phyloP scores from a whole-genome alignment of 2,797 vertebrate genomes.

The Fringilla coelebs region DNA sequence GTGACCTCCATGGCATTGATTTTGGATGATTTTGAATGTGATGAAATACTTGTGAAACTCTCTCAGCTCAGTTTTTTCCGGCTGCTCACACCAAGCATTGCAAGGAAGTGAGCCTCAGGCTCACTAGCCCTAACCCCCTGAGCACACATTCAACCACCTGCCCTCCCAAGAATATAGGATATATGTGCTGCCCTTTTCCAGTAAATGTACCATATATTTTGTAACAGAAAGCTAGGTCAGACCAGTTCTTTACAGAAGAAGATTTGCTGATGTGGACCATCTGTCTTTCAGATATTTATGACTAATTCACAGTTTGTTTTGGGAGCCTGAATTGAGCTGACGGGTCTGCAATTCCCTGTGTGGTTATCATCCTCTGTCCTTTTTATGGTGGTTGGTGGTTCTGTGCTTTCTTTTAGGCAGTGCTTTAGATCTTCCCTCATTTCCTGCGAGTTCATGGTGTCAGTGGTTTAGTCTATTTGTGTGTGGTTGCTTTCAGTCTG shows the following conservation, averaged over 20 bases:
- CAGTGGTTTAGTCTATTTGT: background rate
- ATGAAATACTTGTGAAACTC: background rate
- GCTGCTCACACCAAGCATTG: background rate
- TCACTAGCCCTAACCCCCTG: background rate
- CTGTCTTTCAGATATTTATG: background rate
- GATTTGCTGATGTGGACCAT: background rate
- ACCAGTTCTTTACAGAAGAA: background rate
- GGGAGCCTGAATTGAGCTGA: background rate
- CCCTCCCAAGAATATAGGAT: background rate
- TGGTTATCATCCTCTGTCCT: background rate
- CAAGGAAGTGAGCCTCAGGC: background rate
- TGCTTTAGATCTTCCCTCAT: background rate
- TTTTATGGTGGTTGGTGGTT: background rate
- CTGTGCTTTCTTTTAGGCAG: background rate
- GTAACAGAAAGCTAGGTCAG: background rate
- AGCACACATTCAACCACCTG: background rate
- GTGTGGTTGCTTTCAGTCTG: background rate
- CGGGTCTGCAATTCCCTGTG: background rate
- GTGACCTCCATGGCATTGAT: background rate
- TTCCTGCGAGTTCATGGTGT: background rate
- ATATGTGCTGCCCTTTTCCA: background rate
- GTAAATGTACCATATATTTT: background rate
- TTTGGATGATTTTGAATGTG: background rate
- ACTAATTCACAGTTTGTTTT: background rate
- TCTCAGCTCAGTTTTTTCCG: background rate